A percentile compares a stretch with the other conserved stretches of the same genome.
phyloP scores from a whole-genome alignment of 37 sponge, comb jelly and placozoan species.

The Oscarella lobularis region DNA sequence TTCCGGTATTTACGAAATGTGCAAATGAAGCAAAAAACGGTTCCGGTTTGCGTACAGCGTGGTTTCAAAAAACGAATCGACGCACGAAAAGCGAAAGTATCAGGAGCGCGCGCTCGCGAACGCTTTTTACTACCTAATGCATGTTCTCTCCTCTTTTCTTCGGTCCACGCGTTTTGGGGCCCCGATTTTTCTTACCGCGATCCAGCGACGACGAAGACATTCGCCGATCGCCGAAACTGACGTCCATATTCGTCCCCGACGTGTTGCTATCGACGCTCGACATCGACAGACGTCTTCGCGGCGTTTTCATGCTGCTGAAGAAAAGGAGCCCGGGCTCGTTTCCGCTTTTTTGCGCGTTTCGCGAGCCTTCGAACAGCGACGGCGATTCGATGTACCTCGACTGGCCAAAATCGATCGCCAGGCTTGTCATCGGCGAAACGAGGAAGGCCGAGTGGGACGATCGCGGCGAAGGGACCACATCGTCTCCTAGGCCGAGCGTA shows the following conservation, averaged over 20 bases:
- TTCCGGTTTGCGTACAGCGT: too few relatives aligned
- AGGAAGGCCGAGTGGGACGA: background rate
- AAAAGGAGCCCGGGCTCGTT: too few relatives aligned
- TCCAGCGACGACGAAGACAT: background rate
- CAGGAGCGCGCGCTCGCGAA: too few relatives aligned
- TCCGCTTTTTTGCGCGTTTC: too few relatives aligned
- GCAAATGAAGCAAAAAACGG: too few relatives aligned
- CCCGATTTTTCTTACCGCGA: background rate
- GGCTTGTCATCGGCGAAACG: background rate
- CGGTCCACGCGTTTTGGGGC: too few relatives aligned
- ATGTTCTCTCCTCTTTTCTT: too few relatives aligned
- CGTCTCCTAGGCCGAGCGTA: background rate
- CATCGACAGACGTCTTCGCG: conserved; percentile 3
- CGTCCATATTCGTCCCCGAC: background rate
- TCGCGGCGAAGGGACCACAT: background rate
- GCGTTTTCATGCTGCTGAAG: background rate
- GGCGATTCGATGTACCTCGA: background rate
- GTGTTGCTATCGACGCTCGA: background rate
- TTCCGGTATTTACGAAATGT: too few relatives aligned
- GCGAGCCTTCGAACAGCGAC: too few relatives aligned
- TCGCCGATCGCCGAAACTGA: background rate
- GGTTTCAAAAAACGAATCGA: too few relatives aligned
- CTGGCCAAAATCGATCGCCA: background rate
- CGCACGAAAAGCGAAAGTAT: too few relatives aligned
- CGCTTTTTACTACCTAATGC: too few relatives aligned